phyloP scores from a whole-genome alignment of 2,797 vertebrate genomes.

The Coranthus polyacanthus region DNA sequence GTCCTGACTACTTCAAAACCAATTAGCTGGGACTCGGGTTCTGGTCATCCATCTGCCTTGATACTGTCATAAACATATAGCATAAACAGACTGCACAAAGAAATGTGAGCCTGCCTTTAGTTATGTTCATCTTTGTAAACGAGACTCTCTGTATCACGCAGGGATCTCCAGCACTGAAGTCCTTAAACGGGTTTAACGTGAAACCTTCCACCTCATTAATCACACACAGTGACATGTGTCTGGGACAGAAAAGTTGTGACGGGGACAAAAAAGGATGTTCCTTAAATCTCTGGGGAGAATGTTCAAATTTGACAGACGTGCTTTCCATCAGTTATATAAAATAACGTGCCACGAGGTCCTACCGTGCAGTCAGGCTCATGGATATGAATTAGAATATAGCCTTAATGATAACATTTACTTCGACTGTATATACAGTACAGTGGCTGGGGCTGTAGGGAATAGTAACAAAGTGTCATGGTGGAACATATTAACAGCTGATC shows the following conservation, averaged over 20 bases:
- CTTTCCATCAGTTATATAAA: constrained; percentile 80
- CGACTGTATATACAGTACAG: constrained; percentile 85
- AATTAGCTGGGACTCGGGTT: constrained; percentile 73
- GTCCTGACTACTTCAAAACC: constrained; percentile 74
- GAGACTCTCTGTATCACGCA: constrained; percentile 32
- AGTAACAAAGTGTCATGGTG: constrained; percentile 85
- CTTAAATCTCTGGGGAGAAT: constrained; percentile 72
- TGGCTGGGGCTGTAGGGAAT: constrained; percentile 85
- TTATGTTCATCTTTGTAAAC: constrained; percentile 61
- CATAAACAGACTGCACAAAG: constrained; percentile 68
- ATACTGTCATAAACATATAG: constrained; percentile 73
- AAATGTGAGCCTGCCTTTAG: constrained; percentile 38
- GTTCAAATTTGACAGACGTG: constrained; percentile 75
- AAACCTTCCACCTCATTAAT: constrained; percentile 70
- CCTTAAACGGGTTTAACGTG: constrained; percentile 74
- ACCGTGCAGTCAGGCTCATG: constrained; percentile 79
- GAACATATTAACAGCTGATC: constrained; percentile 87
- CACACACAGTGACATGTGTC: constrained; percentile 64
- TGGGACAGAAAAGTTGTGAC: constrained; percentile 69
- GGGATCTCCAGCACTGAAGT: constrained; percentile 57
- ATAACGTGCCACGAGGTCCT: constrained; percentile 75
- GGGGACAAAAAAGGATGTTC: constrained; percentile 74
- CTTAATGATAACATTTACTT: constrained; percentile 89
- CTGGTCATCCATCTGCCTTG: constrained; percentile 69
- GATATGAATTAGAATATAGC: constrained; percentile 86